phyloP scores from a whole-genome alignment of 2,888 invertebrate species.

The Pseudoips prasinana region DNA sequence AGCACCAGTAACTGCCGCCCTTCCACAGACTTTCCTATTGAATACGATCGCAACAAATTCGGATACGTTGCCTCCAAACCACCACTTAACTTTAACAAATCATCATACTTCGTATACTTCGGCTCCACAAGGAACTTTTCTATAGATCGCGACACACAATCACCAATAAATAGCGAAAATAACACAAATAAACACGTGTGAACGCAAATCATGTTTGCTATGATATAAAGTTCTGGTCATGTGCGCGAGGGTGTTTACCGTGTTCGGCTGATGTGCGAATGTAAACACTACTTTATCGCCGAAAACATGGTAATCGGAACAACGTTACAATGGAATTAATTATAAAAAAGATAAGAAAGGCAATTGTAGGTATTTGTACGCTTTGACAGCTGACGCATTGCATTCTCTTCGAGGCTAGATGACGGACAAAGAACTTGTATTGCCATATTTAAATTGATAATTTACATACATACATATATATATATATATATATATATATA shows the following conservation, averaged over 20 bases:
- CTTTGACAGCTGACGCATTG: constrained; percentile 30
- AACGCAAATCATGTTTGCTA: constrained; percentile 48
- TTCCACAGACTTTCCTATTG: constrained; percentile 92
- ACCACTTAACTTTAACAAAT: constrained; percentile 84
- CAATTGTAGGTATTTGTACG: constrained; percentile 12
- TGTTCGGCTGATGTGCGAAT: constrained; percentile 28
- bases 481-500: too few relatives aligned
- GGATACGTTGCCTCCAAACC: constrained; percentile 85
- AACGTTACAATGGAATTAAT: constrained; percentile 16
- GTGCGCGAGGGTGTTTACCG: constrained; percentile 21
- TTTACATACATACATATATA: too few relatives aligned
- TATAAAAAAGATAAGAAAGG: constrained; percentile 28
- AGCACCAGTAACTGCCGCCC: constrained; percentile 91
- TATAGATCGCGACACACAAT: constrained; percentile 56
- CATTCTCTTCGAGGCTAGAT: constrained; percentile 4
- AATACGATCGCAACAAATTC: constrained; percentile 85
- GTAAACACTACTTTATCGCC: constrained; percentile 42
- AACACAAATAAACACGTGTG: constrained; percentile 54
- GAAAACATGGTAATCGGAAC: constrained; percentile 42
- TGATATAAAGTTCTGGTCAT: constrained; percentile 21
- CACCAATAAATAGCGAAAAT: constrained; percentile 56
- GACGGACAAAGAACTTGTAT: constrained; percentile 5
- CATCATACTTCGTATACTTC: constrained; percentile 87
- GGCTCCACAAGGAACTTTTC: constrained; percentile 78
- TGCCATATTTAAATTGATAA: constrained; percentile 4